Evolutionary conservation across 2,113 vertebrate genomes (phyloP).

Genomic region (Leptobrachium ailaonicum): DNA sequence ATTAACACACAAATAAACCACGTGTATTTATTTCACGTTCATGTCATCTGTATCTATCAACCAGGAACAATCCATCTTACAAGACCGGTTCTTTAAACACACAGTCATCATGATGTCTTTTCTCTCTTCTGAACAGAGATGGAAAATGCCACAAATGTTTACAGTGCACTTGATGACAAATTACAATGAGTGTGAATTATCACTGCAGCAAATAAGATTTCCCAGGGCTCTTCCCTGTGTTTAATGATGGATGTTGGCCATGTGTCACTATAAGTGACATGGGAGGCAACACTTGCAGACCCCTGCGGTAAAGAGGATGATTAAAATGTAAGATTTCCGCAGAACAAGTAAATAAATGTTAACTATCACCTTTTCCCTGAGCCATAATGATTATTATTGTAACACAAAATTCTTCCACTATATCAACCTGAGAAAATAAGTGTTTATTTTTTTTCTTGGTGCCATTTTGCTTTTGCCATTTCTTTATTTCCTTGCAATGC

Average conservation of each 20-base stretch:
- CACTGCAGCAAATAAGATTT: background rate
- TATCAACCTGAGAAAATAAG: background rate
- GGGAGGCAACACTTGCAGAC: background rate
- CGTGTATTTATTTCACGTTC: no score
- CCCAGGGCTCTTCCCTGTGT: background rate
- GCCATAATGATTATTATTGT: background rate
- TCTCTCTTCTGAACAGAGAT: conserved; percentile 3
- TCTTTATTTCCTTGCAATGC: no score
- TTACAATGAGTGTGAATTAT: conserved; percentile 6
- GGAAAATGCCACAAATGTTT: background rate
- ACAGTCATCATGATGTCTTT: background rate
- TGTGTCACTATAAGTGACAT: background rate
- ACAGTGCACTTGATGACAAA: background rate
- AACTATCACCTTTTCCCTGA: background rate
- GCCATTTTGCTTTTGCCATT: background rate
- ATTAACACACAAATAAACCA: no score
- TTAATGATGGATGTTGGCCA: conserved; percentile 3
- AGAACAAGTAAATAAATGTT: conserved; percentile 22
- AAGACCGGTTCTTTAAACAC: background rate
- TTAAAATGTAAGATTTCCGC: conserved; percentile 1
- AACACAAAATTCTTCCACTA: background rate
- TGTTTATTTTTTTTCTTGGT: no score
- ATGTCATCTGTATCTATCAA: background rate
- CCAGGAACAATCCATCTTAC: background rate
- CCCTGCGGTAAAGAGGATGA: conserved; percentile 10